phyloP scores from a whole-genome alignment of 2,888 invertebrate genomes.

The Panorpa germanica region DNA sequence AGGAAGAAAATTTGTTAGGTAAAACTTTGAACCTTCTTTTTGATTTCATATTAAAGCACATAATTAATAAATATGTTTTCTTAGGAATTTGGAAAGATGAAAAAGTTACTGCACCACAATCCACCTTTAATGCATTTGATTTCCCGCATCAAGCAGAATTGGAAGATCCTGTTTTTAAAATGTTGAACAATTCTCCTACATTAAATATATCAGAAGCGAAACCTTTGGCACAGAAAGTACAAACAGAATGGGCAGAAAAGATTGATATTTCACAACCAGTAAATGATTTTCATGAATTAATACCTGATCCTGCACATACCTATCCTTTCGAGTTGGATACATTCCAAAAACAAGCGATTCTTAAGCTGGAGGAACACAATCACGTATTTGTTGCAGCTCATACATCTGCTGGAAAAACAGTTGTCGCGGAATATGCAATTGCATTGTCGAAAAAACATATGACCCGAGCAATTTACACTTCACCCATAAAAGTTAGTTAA shows the following conservation, averaged over 20 bases:
- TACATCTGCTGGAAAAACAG: slow-evolving; percentile 97
- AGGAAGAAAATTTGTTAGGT: slow-evolving; percentile 38
- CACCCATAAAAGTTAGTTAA: slow-evolving; percentile 99
- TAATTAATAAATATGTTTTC: slow-evolving; percentile 19
- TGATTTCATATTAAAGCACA: no score
- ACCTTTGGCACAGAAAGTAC: slow-evolving; percentile 23
- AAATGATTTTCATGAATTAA: slow-evolving; percentile 55
- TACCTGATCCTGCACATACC: slow-evolving; percentile 68
- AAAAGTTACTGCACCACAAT: no score
- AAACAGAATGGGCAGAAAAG: slow-evolving; percentile 69
- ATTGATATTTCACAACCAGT: slow-evolving; percentile 69
- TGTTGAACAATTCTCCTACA: slow-evolving; percentile 35
- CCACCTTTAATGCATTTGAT: no score
- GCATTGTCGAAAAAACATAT: slow-evolving; percentile 84
- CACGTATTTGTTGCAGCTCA: slow-evolving; percentile 98
- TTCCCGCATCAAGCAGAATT: slow-evolving; percentile 18
- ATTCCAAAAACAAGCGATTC: slow-evolving; percentile 93
- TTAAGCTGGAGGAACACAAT: slow-evolving; percentile 81
- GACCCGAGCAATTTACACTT: slow-evolving; percentile 90
- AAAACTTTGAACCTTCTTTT: no score
- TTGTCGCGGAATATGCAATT: slow-evolving; percentile 98
- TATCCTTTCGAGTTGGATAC: slow-evolving; percentile 88
- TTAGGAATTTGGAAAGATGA: slow-evolving; percentile 19
- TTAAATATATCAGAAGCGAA: slow-evolving; percentile 43
- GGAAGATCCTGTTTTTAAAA: slow-evolving; percentile 23